Evolutionary conservation across 1,140 invertebrate genomes (phyloP).

Genomic region (Panulirus ornatus): DNA sequence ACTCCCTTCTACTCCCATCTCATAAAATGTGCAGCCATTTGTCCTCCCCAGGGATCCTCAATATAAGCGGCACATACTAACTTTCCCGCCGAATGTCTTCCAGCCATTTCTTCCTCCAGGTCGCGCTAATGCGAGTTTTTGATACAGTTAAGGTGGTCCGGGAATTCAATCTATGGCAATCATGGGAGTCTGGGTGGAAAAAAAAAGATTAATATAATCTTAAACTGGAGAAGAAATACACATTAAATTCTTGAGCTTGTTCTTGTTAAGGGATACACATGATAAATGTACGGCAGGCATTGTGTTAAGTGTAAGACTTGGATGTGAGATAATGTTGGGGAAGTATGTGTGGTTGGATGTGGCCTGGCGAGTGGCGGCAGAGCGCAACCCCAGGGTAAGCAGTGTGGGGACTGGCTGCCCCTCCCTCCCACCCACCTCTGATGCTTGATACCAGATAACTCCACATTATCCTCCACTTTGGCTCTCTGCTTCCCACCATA

Average conservation of each 20-base stretch:
- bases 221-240: not conserved
- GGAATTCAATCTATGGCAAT: constrained; percentile 9
- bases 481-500: no score
- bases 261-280: not conserved
- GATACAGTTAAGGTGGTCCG: constrained; percentile 36
- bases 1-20: constrained; percentile 42
- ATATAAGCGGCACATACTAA: constrained; percentile 52
- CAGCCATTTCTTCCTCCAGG: constrained; percentile 46
- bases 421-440: no score
- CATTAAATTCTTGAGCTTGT: not conserved
- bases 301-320: no score
- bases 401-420: no score
- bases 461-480: no score
- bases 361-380: no score
- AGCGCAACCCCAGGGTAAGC: no score
- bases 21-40: constrained; percentile 49
- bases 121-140: constrained; percentile 54
- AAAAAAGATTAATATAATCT: not conserved
- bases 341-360: no score
- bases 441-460: no score
- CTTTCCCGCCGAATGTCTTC: constrained; percentile 60
- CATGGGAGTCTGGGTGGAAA: not conserved
- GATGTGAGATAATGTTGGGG: no score
- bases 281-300: no score
- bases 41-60: constrained; percentile 26